Conservation (phyloP, 2,113 vertebrate genomes). For the Cettia cetti region DNA sequence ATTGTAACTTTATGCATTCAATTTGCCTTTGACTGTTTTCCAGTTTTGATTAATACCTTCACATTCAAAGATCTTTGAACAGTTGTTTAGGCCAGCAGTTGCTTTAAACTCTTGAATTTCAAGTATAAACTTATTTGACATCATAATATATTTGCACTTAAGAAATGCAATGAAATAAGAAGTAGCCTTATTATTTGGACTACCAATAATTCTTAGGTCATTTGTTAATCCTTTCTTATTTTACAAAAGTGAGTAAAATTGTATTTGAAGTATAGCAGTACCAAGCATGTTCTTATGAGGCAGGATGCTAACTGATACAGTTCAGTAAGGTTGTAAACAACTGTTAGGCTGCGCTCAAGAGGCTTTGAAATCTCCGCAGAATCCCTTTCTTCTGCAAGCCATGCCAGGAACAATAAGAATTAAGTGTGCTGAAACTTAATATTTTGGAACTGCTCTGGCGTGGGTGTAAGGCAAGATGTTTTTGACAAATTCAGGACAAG, state of each 20-base stretch:
- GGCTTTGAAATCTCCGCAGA: neutral
- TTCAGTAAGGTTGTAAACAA: neutral
- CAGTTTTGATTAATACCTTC: neutral
- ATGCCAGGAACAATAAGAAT: conserved; percentile 19
- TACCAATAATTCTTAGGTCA: neutral
- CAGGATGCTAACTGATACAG: neutral
- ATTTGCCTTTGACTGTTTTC: neutral
- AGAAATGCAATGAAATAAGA: neutral
- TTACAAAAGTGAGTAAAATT: neutral
- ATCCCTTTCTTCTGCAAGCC: neutral
- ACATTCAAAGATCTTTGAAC: neutral
- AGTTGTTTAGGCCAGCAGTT: neutral
- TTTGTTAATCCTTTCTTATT: neutral
- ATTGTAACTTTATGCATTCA: neutral
- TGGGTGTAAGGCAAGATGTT: neutral
- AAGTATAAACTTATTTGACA: neutral
- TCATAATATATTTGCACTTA: neutral
- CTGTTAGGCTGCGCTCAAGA: neutral
- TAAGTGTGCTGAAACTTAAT: neutral
- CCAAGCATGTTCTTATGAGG: neutral
- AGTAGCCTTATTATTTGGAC: neutral
- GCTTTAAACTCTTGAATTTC: neutral
- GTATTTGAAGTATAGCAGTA: neutral
- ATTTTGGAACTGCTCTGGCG: neutral
- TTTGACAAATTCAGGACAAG: conserved; percentile 5